These are phyloP conservation scores for Diloba caeruleocephala DNA, from an alignment of 2,888 invertebrate species.

Conservation along the genomic window DNA sequence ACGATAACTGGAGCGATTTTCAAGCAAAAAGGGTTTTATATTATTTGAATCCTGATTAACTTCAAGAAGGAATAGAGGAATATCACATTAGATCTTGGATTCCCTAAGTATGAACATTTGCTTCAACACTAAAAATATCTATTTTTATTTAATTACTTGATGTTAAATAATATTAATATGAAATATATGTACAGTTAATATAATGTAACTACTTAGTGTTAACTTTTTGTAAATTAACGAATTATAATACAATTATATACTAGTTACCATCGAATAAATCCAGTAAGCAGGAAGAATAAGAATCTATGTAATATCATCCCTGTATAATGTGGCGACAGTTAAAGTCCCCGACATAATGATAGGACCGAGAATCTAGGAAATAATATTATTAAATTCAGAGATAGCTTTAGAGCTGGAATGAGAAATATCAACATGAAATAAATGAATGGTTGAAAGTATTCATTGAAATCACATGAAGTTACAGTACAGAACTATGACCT, in stretches of 20 bases:
- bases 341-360: too few relatives aligned
- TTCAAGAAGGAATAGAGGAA: slow-evolving; percentile 24
- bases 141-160: not conserved
- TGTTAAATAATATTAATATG: slow-evolving; percentile 1
- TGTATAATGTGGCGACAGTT: too few relatives aligned
- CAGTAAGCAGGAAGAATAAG: too few relatives aligned
- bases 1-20: slow-evolving; percentile 93
- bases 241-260: not conserved
- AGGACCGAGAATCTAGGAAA: too few relatives aligned
- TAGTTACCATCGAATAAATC: too few relatives aligned
- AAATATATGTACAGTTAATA: slow-evolving; percentile 2
- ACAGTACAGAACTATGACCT: too few relatives aligned
- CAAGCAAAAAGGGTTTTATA: slow-evolving; percentile 77
- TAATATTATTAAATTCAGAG: too few relatives aligned
- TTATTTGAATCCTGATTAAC: not conserved
- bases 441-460: too few relatives aligned
- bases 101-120: not conserved
- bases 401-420: too few relatives aligned
- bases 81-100: slow-evolving; percentile 2
- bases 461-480: too few relatives aligned
- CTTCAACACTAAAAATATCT: not conserved
- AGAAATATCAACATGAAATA: too few relatives aligned
- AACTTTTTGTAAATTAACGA: slow-evolving; percentile 43
- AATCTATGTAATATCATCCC: too few relatives aligned
- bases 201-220: slow-evolving; percentile 9